These are phyloP conservation scores for Mionectes macconnelli DNA, from an alignment of 2,113 vertebrate species.

Conservation along the genomic window DNA sequence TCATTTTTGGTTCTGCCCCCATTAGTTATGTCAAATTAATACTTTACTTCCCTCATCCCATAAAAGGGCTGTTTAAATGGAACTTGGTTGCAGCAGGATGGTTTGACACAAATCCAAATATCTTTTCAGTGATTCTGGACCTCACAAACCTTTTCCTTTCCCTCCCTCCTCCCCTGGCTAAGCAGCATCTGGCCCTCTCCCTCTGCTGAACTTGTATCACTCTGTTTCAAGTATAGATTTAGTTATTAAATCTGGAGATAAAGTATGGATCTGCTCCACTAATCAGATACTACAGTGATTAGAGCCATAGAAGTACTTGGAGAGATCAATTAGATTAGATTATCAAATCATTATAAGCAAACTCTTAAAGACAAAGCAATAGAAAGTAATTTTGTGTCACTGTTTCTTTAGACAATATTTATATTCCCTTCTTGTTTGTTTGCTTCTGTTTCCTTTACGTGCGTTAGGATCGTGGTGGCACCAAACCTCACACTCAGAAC, in stretches of 20 bases:
- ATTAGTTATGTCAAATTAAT: not conserved
- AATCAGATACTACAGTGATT: constrained; percentile 52
- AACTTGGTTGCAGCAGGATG: not conserved
- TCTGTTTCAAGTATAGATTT: constrained; percentile 62
- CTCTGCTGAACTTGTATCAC: constrained; percentile 30
- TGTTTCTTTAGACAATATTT: constrained; percentile 40
- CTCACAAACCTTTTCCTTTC: not conserved
- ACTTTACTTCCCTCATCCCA: not conserved
- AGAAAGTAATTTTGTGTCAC: constrained; percentile 32
- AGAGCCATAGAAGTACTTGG: constrained; percentile 41
- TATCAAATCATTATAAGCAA: constrained; percentile 56
- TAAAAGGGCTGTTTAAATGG: not conserved
- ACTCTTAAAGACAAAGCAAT: constrained; percentile 59
- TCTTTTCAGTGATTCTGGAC: not conserved
- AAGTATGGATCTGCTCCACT: constrained; percentile 57
- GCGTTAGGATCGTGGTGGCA: not conserved
- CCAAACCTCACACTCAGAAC: not conserved
- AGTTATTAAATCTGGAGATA: constrained; percentile 67
- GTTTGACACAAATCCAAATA: not conserved
- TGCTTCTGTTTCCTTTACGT: not conserved
- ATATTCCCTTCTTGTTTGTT: constrained; percentile 12
- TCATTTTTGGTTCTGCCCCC: constrained; percentile 11
- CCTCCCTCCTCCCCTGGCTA: not conserved
- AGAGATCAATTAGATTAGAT: constrained; percentile 62
- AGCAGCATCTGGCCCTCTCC: constrained; percentile 20